A percentile compares a stretch with the other conserved stretches of the same genome.
Conservation (phyloP, 2,113 vertebrate genomes). For the Hippocampus barbouri region DNA sequence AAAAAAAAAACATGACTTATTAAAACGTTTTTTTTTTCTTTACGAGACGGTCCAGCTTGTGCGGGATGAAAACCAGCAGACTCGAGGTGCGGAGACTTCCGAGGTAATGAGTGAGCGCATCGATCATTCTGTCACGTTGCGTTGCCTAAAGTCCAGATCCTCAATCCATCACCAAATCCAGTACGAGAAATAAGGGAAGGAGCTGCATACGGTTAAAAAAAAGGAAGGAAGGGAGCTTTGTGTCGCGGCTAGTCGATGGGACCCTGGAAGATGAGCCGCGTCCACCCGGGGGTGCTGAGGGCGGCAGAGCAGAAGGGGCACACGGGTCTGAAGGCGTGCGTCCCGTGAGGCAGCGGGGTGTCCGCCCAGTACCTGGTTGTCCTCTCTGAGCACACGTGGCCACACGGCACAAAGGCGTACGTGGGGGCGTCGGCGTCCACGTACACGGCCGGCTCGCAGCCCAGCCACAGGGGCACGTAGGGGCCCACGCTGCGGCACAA, state of each 20-base stretch:
- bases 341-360: constrained; percentile 92
- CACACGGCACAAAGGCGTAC: constrained; percentile 89
- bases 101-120: neutral
- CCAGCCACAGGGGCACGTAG: constrained; percentile 95
- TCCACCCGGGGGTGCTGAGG: constrained; percentile 82
- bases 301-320: constrained; percentile 94
- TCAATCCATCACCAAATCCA: constrained; percentile 23
- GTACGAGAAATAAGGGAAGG: constrained; percentile 49
- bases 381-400: constrained; percentile 95
- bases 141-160: constrained; percentile 10
- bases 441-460: constrained; percentile 90
- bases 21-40: neutral
- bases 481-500: constrained; percentile 92
- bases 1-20: neutral
- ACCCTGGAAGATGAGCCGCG: constrained; percentile 95
- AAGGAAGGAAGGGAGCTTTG: neutral
- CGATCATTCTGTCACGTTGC: neutral
- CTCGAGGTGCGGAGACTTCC: neutral
- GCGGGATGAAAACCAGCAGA: constrained; percentile 34
- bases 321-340: constrained; percentile 92
- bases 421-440: constrained; percentile 91
- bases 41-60: neutral
- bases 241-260: constrained; percentile 82
- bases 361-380: constrained; percentile 93
- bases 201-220: constrained; percentile 35